Evolutionary conservation across 1,140 invertebrate genomes (phyloP).

Genomic region (Chelonus insularis): DNA sequence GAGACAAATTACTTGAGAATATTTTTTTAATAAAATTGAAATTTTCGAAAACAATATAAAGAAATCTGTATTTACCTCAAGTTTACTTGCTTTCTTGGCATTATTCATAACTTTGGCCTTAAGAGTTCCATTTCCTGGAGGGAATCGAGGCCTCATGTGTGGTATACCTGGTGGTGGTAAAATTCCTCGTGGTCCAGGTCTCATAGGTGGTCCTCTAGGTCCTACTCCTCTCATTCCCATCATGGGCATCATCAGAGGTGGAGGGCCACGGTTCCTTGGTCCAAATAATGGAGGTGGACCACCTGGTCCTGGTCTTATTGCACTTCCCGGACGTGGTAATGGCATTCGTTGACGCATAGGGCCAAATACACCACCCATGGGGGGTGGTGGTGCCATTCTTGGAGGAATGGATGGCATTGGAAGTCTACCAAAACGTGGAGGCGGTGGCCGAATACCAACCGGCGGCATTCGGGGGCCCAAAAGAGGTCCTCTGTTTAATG

Average conservation of each 20-base stretch:
- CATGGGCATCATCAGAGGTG: conserved; percentile 39
- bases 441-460: conserved; percentile 38
- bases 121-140: conserved; percentile 34
- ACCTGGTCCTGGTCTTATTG: conserved; percentile 36
- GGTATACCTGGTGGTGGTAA: conserved; percentile 33
- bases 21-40: too few species aligned
- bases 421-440: conserved; percentile 41
- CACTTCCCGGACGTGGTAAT: conserved; percentile 24
- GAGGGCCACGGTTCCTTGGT: conserved; percentile 36
- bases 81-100: conserved; percentile 43
- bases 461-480: conserved; percentile 40
- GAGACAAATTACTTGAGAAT: too few species aligned
- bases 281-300: conserved; percentile 40
- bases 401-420: conserved; percentile 35
- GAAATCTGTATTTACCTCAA: conserved; percentile 39
- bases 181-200: conserved; percentile 39
- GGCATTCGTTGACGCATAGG: conserved; percentile 40
- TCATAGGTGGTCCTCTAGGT: conserved; percentile 39
- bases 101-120: conserved; percentile 42
- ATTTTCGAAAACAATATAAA: too few species aligned
- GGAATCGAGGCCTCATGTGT: conserved; percentile 44
- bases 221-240: conserved; percentile 39
- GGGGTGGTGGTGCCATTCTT: conserved; percentile 39
- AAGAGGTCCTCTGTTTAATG: conserved; percentile 44
- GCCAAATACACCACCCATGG: conserved; percentile 38